phyloP scores from a whole-genome alignment of 2,888 invertebrate species.

The Scaptodrosophila latifasciaeformis region DNA sequence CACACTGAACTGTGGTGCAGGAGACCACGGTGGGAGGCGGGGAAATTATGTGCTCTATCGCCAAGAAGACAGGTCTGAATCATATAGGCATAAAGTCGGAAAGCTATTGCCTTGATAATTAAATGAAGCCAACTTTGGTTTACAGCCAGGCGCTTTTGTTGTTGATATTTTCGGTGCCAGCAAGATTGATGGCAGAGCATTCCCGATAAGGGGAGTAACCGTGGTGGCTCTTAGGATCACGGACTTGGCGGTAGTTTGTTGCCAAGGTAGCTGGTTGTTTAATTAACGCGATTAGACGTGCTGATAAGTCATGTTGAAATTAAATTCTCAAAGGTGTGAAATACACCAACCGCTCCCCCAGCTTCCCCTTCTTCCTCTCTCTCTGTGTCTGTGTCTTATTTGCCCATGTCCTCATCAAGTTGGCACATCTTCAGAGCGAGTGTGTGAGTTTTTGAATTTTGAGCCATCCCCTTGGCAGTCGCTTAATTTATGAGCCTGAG shows the following conservation, averaged over 20 bases:
- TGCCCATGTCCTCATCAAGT: constrained; percentile 6
- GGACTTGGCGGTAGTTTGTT: background rate
- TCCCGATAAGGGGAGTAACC: background rate
- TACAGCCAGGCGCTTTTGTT: constrained; percentile 1
- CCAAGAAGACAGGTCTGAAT: no score
- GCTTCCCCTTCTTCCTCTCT: no score
- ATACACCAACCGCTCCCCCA: constrained; percentile 14
- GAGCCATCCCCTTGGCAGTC: constrained; percentile 30
- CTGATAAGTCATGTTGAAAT: constrained; percentile 54
- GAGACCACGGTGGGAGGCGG: no score
- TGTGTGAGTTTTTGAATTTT: no score
- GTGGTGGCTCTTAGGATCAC: constrained; percentile 4
- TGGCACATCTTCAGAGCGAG: constrained; percentile 12
- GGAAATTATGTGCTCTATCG: no score
- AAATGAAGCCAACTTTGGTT: constrained; percentile 28
- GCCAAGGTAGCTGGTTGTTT: constrained; percentile 58
- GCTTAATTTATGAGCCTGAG: constrained; percentile 43
- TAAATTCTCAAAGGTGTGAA: constrained; percentile 44
- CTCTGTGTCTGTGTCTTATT: no score
- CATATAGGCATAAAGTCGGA: background rate
- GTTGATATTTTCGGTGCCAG: background rate
- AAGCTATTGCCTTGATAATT: constrained; percentile 34
- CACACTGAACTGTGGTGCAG: background rate
- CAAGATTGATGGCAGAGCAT: no score
- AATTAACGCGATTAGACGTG: constrained; percentile 65